These are phyloP conservation scores for Eudemis profundana DNA, from an alignment of 2,888 invertebrate species.

Conservation along the genomic window DNA sequence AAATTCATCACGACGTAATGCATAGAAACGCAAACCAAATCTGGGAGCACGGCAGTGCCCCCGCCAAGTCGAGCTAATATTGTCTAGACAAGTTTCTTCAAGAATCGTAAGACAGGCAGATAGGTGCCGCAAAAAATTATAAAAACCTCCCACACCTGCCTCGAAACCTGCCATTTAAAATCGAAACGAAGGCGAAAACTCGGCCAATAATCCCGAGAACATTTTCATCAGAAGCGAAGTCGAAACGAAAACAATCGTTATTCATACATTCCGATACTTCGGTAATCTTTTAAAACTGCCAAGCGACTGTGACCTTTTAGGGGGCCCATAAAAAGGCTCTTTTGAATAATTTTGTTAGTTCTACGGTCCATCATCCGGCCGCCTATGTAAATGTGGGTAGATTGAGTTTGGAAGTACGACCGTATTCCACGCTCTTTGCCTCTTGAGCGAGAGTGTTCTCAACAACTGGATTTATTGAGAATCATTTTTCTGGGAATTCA, in stretches of 20 bases:
- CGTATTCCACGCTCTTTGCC: slow-evolving; percentile 45
- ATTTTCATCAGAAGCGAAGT: slow-evolving; percentile 33
- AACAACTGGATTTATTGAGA: slow-evolving; percentile 38
- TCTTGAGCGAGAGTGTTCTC: slow-evolving; percentile 45
- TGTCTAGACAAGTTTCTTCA: too few species aligned
- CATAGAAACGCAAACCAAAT: too few species aligned
- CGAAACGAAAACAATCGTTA: slow-evolving; percentile 53
- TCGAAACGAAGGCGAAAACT: slow-evolving; percentile 34
- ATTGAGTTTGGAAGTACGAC: slow-evolving; percentile 51
- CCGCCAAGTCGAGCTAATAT: too few species aligned
- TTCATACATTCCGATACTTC: slow-evolving; percentile 54
- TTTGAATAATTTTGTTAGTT: slow-evolving; percentile 82
- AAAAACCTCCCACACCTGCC: slow-evolving; percentile 14
- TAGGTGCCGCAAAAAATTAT: not conserved
- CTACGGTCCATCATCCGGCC: slow-evolving; percentile 67
- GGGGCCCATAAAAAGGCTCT: slow-evolving; percentile 66
- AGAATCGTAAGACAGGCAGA: not conserved
- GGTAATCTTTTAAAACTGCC: slow-evolving; percentile 63
- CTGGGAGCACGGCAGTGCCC: too few species aligned
- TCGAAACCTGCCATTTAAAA: slow-evolving; percentile 16
- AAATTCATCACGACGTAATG: too few species aligned
- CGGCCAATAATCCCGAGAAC: slow-evolving; percentile 33
- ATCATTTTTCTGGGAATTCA: slow-evolving; percentile 25
- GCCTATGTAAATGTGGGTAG: slow-evolving; percentile 76
- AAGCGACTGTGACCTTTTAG: slow-evolving; percentile 52